phyloP scores from a whole-genome alignment of 53 echinoderm and acorn worm species.

The Henricia sp. region DNA sequence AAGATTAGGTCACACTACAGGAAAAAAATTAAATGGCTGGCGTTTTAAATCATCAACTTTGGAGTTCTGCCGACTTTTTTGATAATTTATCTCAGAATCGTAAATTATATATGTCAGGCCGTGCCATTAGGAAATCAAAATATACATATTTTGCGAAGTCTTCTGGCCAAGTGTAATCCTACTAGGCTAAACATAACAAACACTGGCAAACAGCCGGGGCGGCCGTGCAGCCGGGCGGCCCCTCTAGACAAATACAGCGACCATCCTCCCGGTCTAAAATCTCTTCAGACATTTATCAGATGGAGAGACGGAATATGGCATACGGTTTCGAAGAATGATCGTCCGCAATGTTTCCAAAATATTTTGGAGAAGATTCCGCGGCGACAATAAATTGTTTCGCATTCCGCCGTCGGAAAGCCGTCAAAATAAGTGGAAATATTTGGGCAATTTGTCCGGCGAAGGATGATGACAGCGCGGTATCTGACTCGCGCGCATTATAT shows the following conservation, averaged over 20 bases:
- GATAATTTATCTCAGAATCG: constrained; percentile 56
- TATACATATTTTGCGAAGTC: constrained; percentile 64
- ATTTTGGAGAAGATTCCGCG: constrained; percentile 58
- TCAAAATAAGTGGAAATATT: constrained; percentile 58
- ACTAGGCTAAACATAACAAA: constrained; percentile 74
- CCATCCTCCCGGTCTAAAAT: not conserved
- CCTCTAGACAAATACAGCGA: constrained; percentile 26
- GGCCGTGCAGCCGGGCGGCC: not conserved
- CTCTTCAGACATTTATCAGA: not conserved
- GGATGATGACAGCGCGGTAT: constrained; percentile 21
- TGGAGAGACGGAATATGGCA: not conserved
- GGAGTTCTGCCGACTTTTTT: constrained; percentile 44
- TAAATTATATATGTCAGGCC: constrained; percentile 76
- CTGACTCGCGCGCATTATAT: not conserved
- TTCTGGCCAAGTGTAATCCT: constrained; percentile 50
- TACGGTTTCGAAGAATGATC: constrained; percentile 60
- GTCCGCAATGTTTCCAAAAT: constrained; percentile 62
- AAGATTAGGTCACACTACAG: too few species aligned
- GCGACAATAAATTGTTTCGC: constrained; percentile 58
- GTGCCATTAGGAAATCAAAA: constrained; percentile 83
- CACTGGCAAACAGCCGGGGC: constrained; percentile 71
- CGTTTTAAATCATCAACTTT: constrained; percentile 45
- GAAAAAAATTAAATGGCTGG: not conserved
- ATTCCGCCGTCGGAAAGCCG: constrained; percentile 44
- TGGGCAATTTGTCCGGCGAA: constrained; percentile 4